Evolutionary conservation across 2,113 vertebrate species (phyloP), one percentile per base, ranked within the genome.

Genomic region (Cathartes aura): DNA sequence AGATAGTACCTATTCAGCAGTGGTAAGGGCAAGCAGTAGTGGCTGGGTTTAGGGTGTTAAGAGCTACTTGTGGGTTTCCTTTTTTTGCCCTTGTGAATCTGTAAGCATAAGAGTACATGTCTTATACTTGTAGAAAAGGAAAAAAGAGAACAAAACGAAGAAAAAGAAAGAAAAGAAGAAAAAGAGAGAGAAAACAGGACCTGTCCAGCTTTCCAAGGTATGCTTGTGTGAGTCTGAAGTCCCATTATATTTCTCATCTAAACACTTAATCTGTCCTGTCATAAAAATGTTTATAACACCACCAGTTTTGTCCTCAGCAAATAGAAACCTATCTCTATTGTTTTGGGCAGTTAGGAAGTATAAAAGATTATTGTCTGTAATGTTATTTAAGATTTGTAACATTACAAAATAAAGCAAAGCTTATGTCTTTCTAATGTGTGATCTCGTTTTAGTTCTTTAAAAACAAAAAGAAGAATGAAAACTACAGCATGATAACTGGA

Each of bases 401-500:
- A 15, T 40, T 81, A 19, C 68, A 84, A 45, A 64, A 13, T 48
- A 34, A 70, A 92, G 38, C 11, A 87, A 55, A 75, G 36, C 26
- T 90, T 43, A 48, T 17, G 36, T 62, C 23, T 93, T 93, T 60
- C 50, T 67, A 45, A 72, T 30, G 10, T 71, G 26, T 90, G 22
- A n/a, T 89, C 78, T 95, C 91, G 22, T 95, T 78, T 78, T 93
- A 99, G 99, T 99, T 98, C 96, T 98, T 99, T 66, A 99, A 99
- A 91, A 99, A 99, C 82, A 98, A 98, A 90, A 99, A 99, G 98
- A 99, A 98, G 87, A 99, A 96, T 85, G 98, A 99, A 82, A 99
- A 99, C 95, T 99, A 99, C 98, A 99, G 99, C 95, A 99, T 99
- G 99, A 99, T 99, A 97, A 99, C 99, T 48, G 99, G 99, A 94